Percentiles rank a stretch among this genome's conserved stretches.
These are phyloP conservation scores for Orthosia incerta DNA, from an alignment of 2,888 invertebrate species.

Conservation along the genomic window DNA sequence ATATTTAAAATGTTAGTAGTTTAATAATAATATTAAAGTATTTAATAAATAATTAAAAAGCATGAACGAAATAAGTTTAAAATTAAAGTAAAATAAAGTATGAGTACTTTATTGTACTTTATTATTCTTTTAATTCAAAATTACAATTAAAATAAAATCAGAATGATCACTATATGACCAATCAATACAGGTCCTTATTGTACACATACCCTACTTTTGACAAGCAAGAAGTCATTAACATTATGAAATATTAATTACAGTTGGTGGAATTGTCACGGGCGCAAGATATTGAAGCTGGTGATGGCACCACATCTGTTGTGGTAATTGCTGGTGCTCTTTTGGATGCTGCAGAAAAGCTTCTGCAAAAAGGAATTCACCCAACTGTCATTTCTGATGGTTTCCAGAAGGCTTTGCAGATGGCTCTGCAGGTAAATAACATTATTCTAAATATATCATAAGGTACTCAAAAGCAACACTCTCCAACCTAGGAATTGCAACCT, in stretches of 20 bases:
- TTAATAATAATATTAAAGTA: too few relatives aligned
- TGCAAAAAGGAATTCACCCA: constrained; percentile 98
- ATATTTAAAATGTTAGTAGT: too few relatives aligned
- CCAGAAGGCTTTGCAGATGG: constrained; percentile 95
- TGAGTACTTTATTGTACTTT: too few relatives aligned
- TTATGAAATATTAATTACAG: constrained; percentile 86
- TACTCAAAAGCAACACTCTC: too few relatives aligned
- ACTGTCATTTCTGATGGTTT: constrained; percentile 99
- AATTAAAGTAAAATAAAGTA: too few relatives aligned
- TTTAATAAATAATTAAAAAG: too few relatives aligned
- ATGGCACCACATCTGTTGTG: constrained; percentile 99
- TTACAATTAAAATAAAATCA: too few relatives aligned
- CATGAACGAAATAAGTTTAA: too few relatives aligned
- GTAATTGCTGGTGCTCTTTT: constrained; percentile 98
- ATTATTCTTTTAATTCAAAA: too few relatives aligned
- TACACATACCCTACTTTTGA: background rate
- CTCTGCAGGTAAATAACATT: constrained; percentile 89
- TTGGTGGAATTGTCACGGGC: constrained; percentile 99
- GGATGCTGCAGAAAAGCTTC: constrained; percentile 97
- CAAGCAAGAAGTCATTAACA: background rate
- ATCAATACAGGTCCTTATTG: background rate
- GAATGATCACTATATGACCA: background rate
- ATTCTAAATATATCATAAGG: too few relatives aligned
- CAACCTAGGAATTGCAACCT: background rate
- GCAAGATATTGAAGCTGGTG: constrained; percentile 99